A percentile compares a stretch with the other conserved stretches of the same genome.
Conservation (phyloP, 2,113 vertebrate genomes). For the Aviceda subcristata region DNA sequence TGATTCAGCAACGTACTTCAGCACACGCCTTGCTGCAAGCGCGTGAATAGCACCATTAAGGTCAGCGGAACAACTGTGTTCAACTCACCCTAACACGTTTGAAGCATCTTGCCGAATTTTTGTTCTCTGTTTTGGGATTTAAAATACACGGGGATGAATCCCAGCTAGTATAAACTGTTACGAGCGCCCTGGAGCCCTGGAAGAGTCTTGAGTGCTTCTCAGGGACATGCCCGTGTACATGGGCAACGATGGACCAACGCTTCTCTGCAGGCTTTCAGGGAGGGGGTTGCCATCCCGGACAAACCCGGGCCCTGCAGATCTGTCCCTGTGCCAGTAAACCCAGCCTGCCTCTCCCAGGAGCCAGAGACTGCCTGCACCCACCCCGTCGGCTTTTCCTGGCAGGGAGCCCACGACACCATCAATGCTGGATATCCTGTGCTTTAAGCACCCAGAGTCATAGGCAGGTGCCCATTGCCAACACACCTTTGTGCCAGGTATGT, state of each 20-base stretch:
- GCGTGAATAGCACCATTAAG: background rate
- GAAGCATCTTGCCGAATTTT: background rate
- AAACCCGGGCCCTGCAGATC: background rate
- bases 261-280: background rate
- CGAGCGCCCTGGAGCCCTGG: background rate
- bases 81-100: background rate
- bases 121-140: background rate
- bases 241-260: accelerated
- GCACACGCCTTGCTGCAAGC: background rate
- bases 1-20: conserved; percentile 35
- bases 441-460: background rate
- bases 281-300: accelerated
- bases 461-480: background rate
- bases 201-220: background rate
- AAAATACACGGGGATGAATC: background rate
- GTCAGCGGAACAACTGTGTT: background rate
- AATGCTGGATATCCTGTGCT: background rate
- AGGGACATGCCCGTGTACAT: background rate
- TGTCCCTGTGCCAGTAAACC: background rate
- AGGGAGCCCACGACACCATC: accelerated
- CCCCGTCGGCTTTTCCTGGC: accelerated
- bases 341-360: background rate
- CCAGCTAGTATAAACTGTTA: background rate
- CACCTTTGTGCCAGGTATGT: background rate
- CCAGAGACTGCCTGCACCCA: background rate